Base-by-base conservation (phyloP, 2,113 vertebrate genomes). In the Pluvianellus socialis region DNA sequence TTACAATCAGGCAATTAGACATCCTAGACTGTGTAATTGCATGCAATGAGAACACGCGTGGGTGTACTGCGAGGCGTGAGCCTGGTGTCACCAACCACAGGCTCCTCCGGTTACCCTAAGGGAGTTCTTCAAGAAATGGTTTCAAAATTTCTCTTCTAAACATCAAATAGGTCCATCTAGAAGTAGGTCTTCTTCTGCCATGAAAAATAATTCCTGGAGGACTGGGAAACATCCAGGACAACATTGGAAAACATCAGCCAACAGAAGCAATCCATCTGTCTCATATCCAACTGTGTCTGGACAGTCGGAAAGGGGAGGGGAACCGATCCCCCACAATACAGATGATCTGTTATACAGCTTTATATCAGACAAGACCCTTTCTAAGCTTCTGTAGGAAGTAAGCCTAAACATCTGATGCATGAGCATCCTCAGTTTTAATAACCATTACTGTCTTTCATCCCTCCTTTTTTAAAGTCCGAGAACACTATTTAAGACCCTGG, bases 401-500 rank as follows among this genome's bases (percentile, higher is more conserved):
- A 58, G 24, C 52, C 95, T 87, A 87, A 94, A 88, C 17, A 71
- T 86, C 52, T 61, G 91, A 92, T 4, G 2, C 24, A 66, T 30
- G n/a, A 95, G 50, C 80, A 75, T 82, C 61, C 77, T 95, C 70
- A 70, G 66, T 84, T 94, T 95, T 95, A 91, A 96, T 73, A 92
- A 81, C 14, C 66, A 82, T 82, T 92, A 91, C 18, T 73, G 86
- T 58, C 74, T 96, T 94, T 95, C 50, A 84, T 81, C 40, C 32
- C 4, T 5, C 12, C 6, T 11, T 42, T 42, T 95, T 50, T 21
- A 24, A 95, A 61, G 56, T 18, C 65, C 63, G 62, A 89, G 49
- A 88, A 75, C 49, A 79, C 33, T 50, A 65, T 61, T 86, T 56
- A 86, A 91, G 61, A 50, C 27, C 38, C 42, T 50, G 19, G 72